Evolutionary conservation across 2,113 vertebrate species (phyloP).

Genomic region (Columbina picui): DNA sequence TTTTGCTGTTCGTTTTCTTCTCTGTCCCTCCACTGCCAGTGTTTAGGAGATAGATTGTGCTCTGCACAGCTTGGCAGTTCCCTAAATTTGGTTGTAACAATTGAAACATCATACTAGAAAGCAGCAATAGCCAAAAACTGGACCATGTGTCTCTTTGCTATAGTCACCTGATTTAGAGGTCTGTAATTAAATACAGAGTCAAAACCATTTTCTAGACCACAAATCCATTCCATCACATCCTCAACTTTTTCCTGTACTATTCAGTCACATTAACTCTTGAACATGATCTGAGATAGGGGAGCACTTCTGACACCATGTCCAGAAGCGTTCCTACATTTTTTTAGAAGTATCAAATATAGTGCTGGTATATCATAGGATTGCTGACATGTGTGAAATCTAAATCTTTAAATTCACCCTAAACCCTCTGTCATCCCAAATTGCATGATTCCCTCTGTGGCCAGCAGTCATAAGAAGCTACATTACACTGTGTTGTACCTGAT

Average conservation of each 20-base stretch:
- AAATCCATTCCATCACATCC: background rate
- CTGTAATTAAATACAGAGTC: background rate
- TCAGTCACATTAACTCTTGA: background rate
- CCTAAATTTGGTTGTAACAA: background rate
- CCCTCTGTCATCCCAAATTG: background rate
- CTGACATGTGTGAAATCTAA: background rate
- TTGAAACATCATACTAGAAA: background rate
- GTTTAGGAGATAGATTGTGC: background rate
- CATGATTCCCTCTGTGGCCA: background rate
- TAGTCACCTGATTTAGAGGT: background rate
- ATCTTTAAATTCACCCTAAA: background rate
- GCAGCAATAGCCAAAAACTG: background rate
- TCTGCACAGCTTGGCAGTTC: background rate
- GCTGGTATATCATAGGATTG: background rate
- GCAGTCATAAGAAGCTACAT: background rate
- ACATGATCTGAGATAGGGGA: background rate
- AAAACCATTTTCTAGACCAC: background rate
- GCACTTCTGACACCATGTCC: background rate
- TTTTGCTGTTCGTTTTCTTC: background rate
- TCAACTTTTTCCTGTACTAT: background rate
- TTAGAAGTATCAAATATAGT: background rate
- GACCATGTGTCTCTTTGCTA: background rate
- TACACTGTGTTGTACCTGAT: background rate
- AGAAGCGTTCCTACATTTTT: background rate
- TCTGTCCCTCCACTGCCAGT: background rate